Evolutionary conservation across 2,888 invertebrate genomes (phyloP).

Genomic region (Synergus itoensis): DNA sequence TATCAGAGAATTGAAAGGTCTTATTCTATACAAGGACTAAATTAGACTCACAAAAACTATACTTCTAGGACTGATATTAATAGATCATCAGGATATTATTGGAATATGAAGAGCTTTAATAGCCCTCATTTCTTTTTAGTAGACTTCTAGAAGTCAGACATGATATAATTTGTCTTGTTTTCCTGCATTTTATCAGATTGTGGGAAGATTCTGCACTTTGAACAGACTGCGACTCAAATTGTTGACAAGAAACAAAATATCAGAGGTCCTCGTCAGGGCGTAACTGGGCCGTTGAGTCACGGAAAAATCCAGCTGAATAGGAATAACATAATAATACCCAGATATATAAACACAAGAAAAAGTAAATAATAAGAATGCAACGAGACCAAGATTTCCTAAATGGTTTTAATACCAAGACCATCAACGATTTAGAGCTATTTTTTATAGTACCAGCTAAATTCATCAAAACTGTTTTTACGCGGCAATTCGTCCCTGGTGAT

Average conservation of each 20-base stretch:
- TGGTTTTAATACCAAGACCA: background rate
- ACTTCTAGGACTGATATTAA: background rate
- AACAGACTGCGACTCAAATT: background rate
- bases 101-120: no score
- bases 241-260: conserved; percentile 14
- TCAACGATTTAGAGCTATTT: background rate
- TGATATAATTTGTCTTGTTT: conserved; percentile 17
- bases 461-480: no score
- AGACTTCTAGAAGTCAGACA: background rate
- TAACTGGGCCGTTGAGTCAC: conserved; percentile 23
- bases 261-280: background rate
- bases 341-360: background rate
- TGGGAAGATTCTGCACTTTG: background rate
- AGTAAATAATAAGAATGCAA: background rate
- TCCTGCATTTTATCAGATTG: conserved; percentile 13
- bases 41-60: no score
- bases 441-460: background rate
- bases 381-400: background rate
- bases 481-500: background rate
- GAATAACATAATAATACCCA: background rate
- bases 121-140: background rate
- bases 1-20: no score
- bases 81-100: conserved; percentile 1
- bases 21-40: no score
- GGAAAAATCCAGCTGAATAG: background rate